Evolutionary conservation across 2,113 vertebrate genomes (phyloP).

Genomic region (Syrrhaptes paradoxus): DNA sequence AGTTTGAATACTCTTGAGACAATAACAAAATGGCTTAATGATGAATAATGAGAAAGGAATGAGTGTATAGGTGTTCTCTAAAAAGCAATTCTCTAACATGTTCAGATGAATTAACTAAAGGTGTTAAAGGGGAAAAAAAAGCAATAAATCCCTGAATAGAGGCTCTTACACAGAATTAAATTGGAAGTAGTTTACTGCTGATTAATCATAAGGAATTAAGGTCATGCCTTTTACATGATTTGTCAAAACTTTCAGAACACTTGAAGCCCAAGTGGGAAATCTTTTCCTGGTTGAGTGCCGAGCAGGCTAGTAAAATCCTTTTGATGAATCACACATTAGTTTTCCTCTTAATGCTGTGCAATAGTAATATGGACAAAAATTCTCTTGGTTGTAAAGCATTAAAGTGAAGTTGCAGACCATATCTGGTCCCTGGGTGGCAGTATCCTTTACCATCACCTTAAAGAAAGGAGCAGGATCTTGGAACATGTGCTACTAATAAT

Average conservation of each 20-base stretch:
- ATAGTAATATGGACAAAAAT: background rate
- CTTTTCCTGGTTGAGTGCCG: background rate
- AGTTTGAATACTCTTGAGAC: background rate
- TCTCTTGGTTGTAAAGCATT: background rate
- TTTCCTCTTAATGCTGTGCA: background rate
- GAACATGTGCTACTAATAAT: background rate
- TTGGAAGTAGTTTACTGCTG: background rate
- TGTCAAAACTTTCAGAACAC: background rate
- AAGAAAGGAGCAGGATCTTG: background rate
- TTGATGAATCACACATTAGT: background rate
- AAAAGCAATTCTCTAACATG: background rate
- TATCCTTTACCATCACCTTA: background rate
- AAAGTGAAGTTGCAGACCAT: background rate
- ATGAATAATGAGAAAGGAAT: background rate
- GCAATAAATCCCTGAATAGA: background rate
- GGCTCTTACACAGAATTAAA: background rate
- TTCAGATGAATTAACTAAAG: background rate
- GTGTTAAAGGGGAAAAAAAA: background rate
- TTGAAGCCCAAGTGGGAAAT: background rate
- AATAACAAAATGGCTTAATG: background rate
- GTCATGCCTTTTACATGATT: background rate
- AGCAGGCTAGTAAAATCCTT: background rate
- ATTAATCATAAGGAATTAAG: constrained; percentile 10
- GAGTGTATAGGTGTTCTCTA: background rate
- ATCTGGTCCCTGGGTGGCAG: background rate